A percentile compares a stretch with the other conserved stretches of the same genome.
Evolutionary conservation across 1,140 invertebrate genomes (phyloP).

Genomic region (Hesperophylax magnus): DNA sequence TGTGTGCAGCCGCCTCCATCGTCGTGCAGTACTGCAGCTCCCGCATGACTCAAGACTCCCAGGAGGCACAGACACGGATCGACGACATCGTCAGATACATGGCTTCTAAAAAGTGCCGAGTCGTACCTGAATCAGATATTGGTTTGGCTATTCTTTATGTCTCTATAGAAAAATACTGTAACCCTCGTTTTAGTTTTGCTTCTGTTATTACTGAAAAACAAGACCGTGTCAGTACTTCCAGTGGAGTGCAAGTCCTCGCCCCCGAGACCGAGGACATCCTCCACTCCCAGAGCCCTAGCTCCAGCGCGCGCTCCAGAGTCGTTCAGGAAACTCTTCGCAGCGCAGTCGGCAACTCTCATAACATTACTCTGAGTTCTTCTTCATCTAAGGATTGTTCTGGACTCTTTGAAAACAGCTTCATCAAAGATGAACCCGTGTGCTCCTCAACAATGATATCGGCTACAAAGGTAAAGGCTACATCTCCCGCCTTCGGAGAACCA

Average conservation of each 20-base stretch:
- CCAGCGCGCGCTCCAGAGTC: background rate
- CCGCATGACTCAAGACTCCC: conserved; percentile 65
- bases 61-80: conserved; percentile 65
- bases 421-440: background rate
- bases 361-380: background rate
- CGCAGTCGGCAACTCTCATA: background rate
- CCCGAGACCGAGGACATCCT: conserved; percentile 45
- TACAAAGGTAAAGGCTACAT: conserved; percentile 25
- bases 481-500: conserved; percentile 16
- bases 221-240: background rate
- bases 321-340: conserved; percentile 30
- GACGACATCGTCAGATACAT: conserved; percentile 67
- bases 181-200: conserved; percentile 71
- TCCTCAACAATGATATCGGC: too few relatives aligned
- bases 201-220: conserved; percentile 26
- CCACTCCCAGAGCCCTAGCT: background rate
- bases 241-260: conserved; percentile 32
- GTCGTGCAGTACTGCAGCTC: conserved; percentile 65
- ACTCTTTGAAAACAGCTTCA: conserved; percentile 6
- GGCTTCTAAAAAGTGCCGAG: conserved; percentile 69
- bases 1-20: conserved; percentile 66
- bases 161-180: conserved; percentile 76
- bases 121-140: conserved; percentile 78
- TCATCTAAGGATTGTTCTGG: conserved; percentile 22
- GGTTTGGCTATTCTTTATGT: conserved; percentile 76